A percentile compares a stretch with the other conserved stretches of the same genome.
These are phyloP conservation scores for Oostethus manadensis DNA, from an alignment of 2,113 vertebrate species.

Conservation along the genomic window DNA sequence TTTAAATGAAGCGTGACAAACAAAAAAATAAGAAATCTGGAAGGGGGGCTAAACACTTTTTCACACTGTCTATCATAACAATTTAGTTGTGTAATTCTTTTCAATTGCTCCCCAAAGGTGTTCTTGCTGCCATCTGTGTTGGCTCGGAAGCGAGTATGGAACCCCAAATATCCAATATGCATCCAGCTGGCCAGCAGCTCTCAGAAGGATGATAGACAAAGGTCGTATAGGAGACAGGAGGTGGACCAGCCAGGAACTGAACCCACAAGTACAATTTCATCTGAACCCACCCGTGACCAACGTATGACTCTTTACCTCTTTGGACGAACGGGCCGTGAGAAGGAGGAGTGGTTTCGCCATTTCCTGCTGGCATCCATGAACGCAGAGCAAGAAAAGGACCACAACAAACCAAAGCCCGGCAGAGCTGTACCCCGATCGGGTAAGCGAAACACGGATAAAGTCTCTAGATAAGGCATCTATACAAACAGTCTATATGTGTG, in stretches of 20 bases:
- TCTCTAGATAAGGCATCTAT: conserved; percentile 33
- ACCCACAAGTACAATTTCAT: conserved; percentile 3
- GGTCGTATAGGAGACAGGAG: conserved; percentile 9
- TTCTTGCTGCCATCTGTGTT: conserved; percentile 76
- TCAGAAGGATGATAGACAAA: conserved; percentile 29
- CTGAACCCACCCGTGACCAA: background rate
- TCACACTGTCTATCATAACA: no score
- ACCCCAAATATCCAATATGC: conserved; percentile 88
- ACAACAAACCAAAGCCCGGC: conserved; percentile 38
- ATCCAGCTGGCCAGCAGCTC: conserved; percentile 58
- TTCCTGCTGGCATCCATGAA: conserved; percentile 65
- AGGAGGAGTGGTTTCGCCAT: conserved; percentile 86
- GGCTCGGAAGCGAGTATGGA: conserved; percentile 84
- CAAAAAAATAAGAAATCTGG: no score
- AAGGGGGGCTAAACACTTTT: no score
- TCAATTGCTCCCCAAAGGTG: conserved; percentile 64
- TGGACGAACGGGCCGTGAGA: conserved; percentile 81
- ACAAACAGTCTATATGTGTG: conserved; percentile 33
- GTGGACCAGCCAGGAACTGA: background rate
- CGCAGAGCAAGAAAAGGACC: conserved; percentile 33
- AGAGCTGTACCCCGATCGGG: conserved; percentile 52
- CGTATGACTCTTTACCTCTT: conserved; percentile 76
- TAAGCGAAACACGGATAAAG: conserved; percentile 47
- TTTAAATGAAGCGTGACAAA: no score
- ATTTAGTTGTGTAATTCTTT: background rate